phyloP scores from a whole-genome alignment of 2,888 invertebrate genomes.

The Bimastos eiseni region DNA sequence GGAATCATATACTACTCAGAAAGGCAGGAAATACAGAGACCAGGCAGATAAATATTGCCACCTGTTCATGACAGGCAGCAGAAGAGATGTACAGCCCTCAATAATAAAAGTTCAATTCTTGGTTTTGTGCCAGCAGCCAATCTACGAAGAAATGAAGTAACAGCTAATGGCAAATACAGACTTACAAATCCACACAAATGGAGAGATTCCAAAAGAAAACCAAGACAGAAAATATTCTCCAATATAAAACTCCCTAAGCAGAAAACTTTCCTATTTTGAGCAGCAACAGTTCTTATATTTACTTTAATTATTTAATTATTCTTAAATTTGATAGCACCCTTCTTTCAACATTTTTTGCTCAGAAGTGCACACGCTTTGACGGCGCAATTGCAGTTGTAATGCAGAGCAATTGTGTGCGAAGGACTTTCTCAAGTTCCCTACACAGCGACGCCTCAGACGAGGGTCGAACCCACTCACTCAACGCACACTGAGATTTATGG shows the following conservation, averaged over 20 bases:
- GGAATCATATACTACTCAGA: background rate
- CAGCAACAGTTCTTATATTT: background rate
- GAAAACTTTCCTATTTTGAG: background rate
- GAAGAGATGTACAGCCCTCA: background rate
- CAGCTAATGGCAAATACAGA: background rate
- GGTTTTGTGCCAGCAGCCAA: background rate
- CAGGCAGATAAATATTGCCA: background rate
- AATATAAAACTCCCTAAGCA: background rate
- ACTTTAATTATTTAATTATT: background rate
- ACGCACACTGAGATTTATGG: no score
- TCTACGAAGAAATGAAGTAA: background rate
- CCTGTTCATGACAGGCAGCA: background rate
- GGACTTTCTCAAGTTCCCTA: no score
- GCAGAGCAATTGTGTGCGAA: no score
- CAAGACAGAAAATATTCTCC: background rate
- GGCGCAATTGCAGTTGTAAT: no score
- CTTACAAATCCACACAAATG: background rate
- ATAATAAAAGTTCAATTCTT: background rate
- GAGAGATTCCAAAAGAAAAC: background rate
- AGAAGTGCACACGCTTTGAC: no score
- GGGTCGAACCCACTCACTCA: no score
- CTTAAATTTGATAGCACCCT: background rate
- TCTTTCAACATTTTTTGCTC: no score
- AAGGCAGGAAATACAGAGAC: background rate
- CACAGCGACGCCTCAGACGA: no score